phyloP scores from a whole-genome alignment of 2,888 invertebrate species.

The Aleiodes leptofemur region DNA sequence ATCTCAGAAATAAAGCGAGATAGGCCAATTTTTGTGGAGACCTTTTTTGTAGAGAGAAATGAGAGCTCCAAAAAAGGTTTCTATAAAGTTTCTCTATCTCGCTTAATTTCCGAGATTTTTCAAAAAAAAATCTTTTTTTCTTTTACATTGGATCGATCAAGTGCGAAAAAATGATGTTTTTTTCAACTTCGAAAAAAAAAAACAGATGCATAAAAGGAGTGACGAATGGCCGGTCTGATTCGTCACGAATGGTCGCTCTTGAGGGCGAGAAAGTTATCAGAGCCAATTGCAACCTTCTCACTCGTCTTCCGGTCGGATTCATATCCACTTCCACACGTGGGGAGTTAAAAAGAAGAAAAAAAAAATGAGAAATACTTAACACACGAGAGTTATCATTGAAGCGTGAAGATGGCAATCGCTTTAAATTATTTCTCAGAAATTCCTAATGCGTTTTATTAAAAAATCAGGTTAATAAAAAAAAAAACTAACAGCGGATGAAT shows the following conservation, averaged over 20 bases:
- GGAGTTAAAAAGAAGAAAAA: background rate
- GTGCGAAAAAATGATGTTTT: conserved; percentile 35
- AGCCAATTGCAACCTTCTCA: conserved; percentile 46
- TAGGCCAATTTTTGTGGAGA: too few species aligned
- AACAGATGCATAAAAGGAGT: conserved; percentile 54
- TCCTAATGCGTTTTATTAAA: conserved; percentile 26
- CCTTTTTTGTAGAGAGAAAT: too few species aligned
- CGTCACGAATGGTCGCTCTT: conserved; percentile 65
- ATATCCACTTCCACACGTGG: conserved; percentile 33
- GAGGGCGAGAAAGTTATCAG: conserved; percentile 66
- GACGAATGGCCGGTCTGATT: conserved; percentile 70
- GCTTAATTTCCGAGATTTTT: too few species aligned
- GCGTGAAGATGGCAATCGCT: conserved; percentile 40
- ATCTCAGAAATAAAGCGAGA: too few species aligned
- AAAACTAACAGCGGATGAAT: conserved; percentile 12
- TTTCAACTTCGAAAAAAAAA: conserved; percentile 8
- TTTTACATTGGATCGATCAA: background rate
- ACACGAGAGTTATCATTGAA: conserved; percentile 9
- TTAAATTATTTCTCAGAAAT: conserved; percentile 28
- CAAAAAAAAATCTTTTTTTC: too few species aligned
- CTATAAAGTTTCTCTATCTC: too few species aligned
- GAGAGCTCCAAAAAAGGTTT: too few species aligned
- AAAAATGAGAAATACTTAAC: background rate
- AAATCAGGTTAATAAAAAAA: conserved; percentile 11
- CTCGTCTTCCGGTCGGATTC: conserved; percentile 40